Evolutionary conservation across 2,113 vertebrate genomes (phyloP).

Genomic region (Bubo scandiacus): DNA sequence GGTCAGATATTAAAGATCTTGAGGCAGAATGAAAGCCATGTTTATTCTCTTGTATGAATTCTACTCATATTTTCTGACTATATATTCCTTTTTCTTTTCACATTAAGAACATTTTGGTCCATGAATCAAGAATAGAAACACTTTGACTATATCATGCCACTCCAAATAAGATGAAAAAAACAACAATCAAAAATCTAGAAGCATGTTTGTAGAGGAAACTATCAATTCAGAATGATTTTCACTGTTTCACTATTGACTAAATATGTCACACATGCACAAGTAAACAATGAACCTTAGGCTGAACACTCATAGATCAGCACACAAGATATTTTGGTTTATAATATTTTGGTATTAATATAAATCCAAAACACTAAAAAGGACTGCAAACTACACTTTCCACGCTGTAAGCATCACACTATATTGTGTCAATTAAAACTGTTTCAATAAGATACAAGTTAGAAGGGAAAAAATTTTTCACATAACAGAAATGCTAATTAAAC

Average conservation of each 20-base stretch:
- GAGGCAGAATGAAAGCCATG: not conserved
- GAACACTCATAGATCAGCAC: not conserved
- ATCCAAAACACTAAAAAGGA: not conserved
- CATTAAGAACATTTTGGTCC: not conserved
- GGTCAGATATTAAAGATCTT: not conserved
- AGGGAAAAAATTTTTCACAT: not conserved
- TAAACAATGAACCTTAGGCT: not conserved
- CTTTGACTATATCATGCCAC: not conserved
- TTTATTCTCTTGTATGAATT: not conserved
- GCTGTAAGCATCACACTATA: not conserved
- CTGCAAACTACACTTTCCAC: not conserved
- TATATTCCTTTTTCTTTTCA: not conserved
- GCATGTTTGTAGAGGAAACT: not conserved
- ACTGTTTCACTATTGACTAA: not conserved
- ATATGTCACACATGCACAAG: not conserved
- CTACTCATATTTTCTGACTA: not conserved
- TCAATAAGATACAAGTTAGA: not conserved
- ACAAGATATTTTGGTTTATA: not conserved
- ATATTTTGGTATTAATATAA: not conserved
- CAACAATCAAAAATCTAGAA: not conserved
- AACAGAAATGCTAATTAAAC: slow-evolving; percentile 51
- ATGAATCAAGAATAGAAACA: not conserved
- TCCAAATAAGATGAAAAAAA: not conserved
- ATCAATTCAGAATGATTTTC: not conserved
- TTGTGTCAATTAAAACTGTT: not conserved